phyloP scores from a whole-genome alignment of 2,888 invertebrate genomes.

The Pegoplata infirma region DNA sequence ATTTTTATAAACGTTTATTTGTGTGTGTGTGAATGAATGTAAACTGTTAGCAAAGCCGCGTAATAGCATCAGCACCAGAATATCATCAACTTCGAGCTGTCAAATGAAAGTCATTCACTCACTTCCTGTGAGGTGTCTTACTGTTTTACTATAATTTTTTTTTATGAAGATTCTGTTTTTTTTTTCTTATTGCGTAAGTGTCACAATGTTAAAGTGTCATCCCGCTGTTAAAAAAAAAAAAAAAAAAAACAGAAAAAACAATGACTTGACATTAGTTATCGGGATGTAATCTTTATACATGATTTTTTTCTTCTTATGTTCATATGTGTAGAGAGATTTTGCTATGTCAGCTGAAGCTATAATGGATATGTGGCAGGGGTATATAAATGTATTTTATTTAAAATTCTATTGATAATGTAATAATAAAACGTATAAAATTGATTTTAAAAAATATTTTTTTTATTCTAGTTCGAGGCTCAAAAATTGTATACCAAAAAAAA shows the following conservation, averaged over 20 bases:
- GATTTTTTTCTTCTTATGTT: background rate
- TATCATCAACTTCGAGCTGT: slow-evolving; percentile 56
- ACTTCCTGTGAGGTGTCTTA: slow-evolving; percentile 32
- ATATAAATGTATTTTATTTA: too few species aligned
- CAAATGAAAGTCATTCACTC: slow-evolving; percentile 65
- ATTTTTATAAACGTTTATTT: too few species aligned
- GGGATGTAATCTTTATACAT: background rate
- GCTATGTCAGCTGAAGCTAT: background rate
- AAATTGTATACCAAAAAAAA: too few species aligned
- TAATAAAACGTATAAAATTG: too few species aligned
- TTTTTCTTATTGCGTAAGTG: background rate
- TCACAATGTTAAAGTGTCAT: slow-evolving; percentile 7
- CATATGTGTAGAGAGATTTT: background rate
- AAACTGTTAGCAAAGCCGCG: slow-evolving; percentile 15
- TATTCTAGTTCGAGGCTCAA: too few species aligned
- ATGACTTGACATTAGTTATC: slow-evolving; percentile 21
- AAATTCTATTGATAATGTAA: background rate
- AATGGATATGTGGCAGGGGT: background rate
- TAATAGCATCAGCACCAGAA: slow-evolving; percentile 50
- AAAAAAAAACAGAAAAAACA: slow-evolving; percentile 4
- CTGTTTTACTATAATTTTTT: background rate
- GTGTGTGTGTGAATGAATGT: background rate
- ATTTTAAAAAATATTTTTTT: too few species aligned
- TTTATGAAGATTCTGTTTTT: background rate
- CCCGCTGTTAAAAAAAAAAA: background rate